These are phyloP conservation scores for Acyrthosiphon pisum DNA, from an alignment of 1,140 invertebrate species.

Conservation along the genomic window DNA sequence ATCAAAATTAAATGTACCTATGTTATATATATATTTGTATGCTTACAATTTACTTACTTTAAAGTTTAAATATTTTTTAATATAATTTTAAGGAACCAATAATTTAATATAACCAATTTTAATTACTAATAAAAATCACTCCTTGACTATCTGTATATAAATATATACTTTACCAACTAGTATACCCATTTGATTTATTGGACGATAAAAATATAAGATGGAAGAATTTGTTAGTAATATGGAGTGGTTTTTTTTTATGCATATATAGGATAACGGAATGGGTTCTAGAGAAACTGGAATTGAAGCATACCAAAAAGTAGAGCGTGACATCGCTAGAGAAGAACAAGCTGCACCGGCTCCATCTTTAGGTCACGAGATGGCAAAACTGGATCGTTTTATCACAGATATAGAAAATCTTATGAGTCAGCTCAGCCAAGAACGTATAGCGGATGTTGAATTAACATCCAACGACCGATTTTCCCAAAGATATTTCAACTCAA, in stretches of 20 bases:
- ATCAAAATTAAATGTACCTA: not conserved
- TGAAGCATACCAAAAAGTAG: constrained; percentile 60
- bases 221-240: not conserved
- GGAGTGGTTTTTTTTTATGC: not conserved
- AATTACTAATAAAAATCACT: no score
- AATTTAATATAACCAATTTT: no score
- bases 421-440: constrained; percentile 57
- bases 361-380: constrained; percentile 60
- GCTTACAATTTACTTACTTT: not conserved
- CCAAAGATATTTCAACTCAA: constrained; percentile 48
- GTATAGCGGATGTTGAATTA: constrained; percentile 52
- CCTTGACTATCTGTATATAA: no score
- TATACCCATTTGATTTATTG: not conserved
- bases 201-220: not conserved
- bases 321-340: constrained; percentile 61
- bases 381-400: constrained; percentile 60
- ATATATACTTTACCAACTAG: not conserved
- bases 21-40: not conserved
- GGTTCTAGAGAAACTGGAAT: constrained; percentile 57
- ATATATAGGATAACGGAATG: constrained; percentile 46
- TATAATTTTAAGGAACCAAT: no score
- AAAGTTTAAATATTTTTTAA: not conserved
- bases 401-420: constrained; percentile 59
- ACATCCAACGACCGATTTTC: constrained; percentile 46
- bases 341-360: constrained; percentile 61